A percentile compares a stretch with the other conserved stretches of the same genome.
These are phyloP conservation scores for Neomonachus schauinslandi DNA, from an alignment of 2,113 vertebrate genomes.

Conservation along the genomic window DNA sequence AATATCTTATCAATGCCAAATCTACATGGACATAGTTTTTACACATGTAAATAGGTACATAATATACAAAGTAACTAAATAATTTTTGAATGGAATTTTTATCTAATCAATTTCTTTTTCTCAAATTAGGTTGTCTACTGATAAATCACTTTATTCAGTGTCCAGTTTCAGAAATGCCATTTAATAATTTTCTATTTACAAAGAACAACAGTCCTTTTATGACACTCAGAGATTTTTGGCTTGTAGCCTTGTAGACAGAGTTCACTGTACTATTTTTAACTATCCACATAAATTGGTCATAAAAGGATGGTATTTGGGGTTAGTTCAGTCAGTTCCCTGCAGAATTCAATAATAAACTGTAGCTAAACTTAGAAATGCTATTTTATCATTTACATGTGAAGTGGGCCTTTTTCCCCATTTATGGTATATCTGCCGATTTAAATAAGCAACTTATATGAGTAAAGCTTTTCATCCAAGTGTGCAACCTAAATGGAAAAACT, in stretches of 20 bases:
- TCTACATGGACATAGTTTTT: not conserved
- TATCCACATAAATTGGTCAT: not conserved
- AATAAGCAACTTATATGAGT: not conserved
- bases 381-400: constrained; percentile 30
- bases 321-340: constrained; percentile 26
- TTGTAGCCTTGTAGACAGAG: constrained; percentile 18
- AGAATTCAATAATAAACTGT: constrained; percentile 56
- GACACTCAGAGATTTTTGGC: constrained; percentile 25
- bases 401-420: not conserved
- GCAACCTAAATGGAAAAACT: not conserved
- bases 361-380: constrained; percentile 50
- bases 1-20: not conserved
- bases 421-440: not conserved
- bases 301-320: not conserved
- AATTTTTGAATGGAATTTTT: constrained; percentile 35
- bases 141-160: constrained; percentile 39
- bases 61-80: not conserved
- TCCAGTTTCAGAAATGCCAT: constrained; percentile 39
- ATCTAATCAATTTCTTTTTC: constrained; percentile 53
- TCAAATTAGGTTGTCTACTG: not conserved
- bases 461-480: not conserved
- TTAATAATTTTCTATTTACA: constrained; percentile 61
- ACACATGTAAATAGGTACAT: not conserved
- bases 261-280: constrained; percentile 56
- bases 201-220: constrained; percentile 62